A percentile compares a stretch with the other conserved stretches of the same genome.
These are phyloP conservation scores for Arenicola marina DNA, from an alignment of 2,888 invertebrate species.

Conservation along the genomic window DNA sequence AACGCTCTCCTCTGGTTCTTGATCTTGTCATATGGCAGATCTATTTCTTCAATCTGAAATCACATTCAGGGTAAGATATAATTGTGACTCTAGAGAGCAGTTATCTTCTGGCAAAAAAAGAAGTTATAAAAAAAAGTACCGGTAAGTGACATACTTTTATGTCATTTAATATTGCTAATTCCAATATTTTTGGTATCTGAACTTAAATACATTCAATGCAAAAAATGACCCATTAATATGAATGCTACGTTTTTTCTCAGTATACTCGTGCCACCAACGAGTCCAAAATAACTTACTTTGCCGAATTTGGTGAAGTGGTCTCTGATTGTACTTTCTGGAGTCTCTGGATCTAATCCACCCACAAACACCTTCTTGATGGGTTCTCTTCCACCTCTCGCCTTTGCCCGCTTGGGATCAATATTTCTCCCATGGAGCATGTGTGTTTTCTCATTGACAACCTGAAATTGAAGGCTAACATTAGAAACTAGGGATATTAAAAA, in stretches of 20 bases:
- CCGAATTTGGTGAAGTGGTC: constrained; percentile 91
- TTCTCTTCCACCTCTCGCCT: constrained; percentile 76
- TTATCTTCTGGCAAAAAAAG: no score
- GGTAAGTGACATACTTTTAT: no score
- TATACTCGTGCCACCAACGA: not conserved
- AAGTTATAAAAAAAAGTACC: no score
- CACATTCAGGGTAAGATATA: not conserved
- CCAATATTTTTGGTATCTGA: no score
- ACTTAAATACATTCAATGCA: not conserved
- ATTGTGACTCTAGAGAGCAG: no score
- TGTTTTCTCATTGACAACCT: constrained; percentile 40
- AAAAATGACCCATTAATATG: not conserved
- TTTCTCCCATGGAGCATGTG: constrained; percentile 94
- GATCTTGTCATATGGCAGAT: constrained; percentile 96
- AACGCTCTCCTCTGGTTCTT: constrained; percentile 96
- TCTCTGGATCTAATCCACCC: constrained; percentile 89
- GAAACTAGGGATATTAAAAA: constrained; percentile 3
- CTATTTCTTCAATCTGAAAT: constrained; percentile 85
- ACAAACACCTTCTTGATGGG: constrained; percentile 84
- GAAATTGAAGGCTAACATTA: no score
- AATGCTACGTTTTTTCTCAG: not conserved
- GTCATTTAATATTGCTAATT: no score
- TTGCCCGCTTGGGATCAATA: constrained; percentile 94
- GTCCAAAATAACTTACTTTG: constrained; percentile 70
- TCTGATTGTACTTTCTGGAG: constrained; percentile 92